These are phyloP conservation scores for Tachina grossa DNA, from an alignment of 2,888 invertebrate species.

Conservation along the genomic window DNA sequence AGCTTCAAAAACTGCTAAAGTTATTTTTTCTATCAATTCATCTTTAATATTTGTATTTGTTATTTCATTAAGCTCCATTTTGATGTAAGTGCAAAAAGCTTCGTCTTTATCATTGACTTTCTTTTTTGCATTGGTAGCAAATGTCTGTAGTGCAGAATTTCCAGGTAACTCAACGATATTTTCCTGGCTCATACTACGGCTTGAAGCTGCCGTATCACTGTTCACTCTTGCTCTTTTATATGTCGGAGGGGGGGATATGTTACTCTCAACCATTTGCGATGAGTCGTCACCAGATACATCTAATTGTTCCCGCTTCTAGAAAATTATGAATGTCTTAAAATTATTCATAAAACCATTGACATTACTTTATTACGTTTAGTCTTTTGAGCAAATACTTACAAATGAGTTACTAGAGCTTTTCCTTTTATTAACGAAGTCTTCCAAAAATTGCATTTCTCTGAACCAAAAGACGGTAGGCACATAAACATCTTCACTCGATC, in stretches of 20 bases:
- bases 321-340: not conserved
- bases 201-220: not conserved
- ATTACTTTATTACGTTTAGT: not conserved
- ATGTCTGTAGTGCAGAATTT: not conserved
- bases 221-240: conserved; percentile 7
- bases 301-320: not conserved
- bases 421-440: not conserved
- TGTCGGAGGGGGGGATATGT: not conserved
- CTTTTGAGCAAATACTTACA: not conserved
- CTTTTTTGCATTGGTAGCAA: not conserved
- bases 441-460: conserved; percentile 20
- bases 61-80: conserved; percentile 35
- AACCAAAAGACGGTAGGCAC: conserved; percentile 33
- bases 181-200: conserved; percentile 2
- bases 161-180: not conserved
- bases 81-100: conserved; percentile 37
- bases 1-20: conserved; percentile 18
- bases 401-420: not conserved
- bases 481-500: conserved; percentile 12
- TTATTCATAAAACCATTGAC: not conserved
- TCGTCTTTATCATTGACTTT: conserved; percentile 15
- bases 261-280: not conserved
- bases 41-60: conserved; percentile 35
- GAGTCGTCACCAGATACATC: conserved; percentile 18
- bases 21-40: conserved; percentile 34